These are phyloP conservation scores for Phodopus roborovskii DNA, from an alignment of 2,113 vertebrate genomes.

Conservation along the genomic window DNA sequence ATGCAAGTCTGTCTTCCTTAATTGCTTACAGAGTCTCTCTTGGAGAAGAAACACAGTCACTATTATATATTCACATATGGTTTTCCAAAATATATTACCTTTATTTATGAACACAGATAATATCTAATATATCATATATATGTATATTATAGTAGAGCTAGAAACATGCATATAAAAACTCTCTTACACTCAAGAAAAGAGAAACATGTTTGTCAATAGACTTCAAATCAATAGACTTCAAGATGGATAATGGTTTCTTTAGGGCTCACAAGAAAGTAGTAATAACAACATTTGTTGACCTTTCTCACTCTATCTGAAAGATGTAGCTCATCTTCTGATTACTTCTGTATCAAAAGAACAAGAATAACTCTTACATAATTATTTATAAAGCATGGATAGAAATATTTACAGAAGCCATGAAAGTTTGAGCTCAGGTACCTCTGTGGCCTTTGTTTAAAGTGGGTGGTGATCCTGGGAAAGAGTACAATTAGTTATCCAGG, in stretches of 20 bases:
- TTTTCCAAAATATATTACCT: not conserved
- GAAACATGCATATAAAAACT: not conserved
- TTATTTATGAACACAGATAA: not conserved
- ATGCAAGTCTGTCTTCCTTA: not conserved
- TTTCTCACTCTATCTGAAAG: not conserved
- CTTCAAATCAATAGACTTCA: not conserved
- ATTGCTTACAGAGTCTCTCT: not conserved
- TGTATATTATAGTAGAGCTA: not conserved
- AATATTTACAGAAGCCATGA: not conserved
- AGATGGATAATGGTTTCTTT: not conserved
- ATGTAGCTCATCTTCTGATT: not conserved
- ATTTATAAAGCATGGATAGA: not conserved
- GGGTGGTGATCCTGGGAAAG: not conserved
- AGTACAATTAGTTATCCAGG: not conserved
- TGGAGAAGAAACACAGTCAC: not conserved
- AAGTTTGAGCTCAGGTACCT: not conserved
- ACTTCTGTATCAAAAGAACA: not conserved
- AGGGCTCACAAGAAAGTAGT: not conserved
- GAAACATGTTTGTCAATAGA: not conserved
- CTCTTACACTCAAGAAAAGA: not conserved
- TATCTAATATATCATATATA: not conserved
- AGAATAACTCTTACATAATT: not conserved
- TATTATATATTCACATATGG: not conserved
- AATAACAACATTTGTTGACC: not conserved
- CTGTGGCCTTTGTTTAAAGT: not conserved